A percentile compares a stretch with the other conserved stretches of the same genome.
phyloP scores from a whole-genome alignment of 1,140 invertebrate species.

The Ganaspis sp. region DNA sequence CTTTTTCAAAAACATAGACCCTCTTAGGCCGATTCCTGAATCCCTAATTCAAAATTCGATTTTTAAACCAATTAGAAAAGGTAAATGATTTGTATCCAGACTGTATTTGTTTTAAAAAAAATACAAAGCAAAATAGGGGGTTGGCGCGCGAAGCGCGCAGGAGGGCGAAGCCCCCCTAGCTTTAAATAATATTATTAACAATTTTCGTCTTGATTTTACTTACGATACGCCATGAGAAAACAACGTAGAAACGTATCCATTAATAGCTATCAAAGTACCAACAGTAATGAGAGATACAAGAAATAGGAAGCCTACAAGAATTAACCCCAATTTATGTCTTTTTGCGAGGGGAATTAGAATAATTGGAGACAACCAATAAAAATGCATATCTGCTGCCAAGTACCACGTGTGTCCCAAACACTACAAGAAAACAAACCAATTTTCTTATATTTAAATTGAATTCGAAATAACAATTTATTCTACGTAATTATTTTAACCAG shows the following conservation, averaged over 20 bases:
- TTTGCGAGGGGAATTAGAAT: slow-evolving; percentile 62
- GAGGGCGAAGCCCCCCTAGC: no score
- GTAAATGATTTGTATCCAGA: no score
- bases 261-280: slow-evolving; percentile 36
- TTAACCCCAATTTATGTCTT: slow-evolving; percentile 51
- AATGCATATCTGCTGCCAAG: slow-evolving; percentile 71
- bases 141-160: no score
- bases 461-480: background rate
- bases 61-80: no score
- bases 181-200: no score
- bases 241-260: slow-evolving; percentile 40
- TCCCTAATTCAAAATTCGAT: no score
- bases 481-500: no score
- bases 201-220: no score
- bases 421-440: slow-evolving; percentile 45
- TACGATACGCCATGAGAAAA: background rate
- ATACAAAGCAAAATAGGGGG: no score
- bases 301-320: slow-evolving; percentile 39
- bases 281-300: slow-evolving; percentile 34
- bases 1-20: no score
- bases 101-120: no score
- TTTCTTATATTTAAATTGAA: background rate
- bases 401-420: slow-evolving; percentile 73
- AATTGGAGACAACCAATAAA: slow-evolving; percentile 67
- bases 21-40: no score